Percentiles rank a stretch among this genome's conserved stretches.
Conservation (phyloP, 2,888 invertebrate species). For the Dynastes tityus region DNA sequence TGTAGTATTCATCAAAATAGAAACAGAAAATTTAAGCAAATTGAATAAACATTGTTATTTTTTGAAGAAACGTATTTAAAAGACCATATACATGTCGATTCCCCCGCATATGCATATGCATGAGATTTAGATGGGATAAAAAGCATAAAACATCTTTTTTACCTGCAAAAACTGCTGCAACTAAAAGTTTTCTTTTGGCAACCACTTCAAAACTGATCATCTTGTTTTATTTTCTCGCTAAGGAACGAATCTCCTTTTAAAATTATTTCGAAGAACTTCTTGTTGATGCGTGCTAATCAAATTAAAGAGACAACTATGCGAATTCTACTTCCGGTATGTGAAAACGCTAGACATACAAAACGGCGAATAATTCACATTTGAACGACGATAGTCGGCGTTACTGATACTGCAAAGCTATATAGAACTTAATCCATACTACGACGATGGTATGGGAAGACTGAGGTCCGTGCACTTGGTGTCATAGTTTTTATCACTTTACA, state of each 20-base stretch:
- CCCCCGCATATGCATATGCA: background rate
- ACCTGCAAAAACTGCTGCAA: conserved; percentile 52
- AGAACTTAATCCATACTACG: conserved; percentile 8
- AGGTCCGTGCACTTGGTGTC: background rate
- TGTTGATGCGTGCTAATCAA: background rate
- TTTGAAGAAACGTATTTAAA: too few relatives aligned
- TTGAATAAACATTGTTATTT: too few relatives aligned
- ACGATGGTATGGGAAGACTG: background rate
- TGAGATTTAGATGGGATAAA: background rate
- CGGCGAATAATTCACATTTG: conserved; percentile 13
- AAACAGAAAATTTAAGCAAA: too few relatives aligned
- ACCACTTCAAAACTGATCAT: conserved; percentile 49
- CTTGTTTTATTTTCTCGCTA: background rate
- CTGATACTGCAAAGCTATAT: background rate
- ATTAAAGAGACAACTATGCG: background rate
- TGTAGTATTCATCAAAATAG: too few relatives aligned
- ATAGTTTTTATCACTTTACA: background rate
- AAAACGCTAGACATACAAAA: background rate
- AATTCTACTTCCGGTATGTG: background rate
- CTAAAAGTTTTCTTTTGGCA: conserved; percentile 46
- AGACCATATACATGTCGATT: too few relatives aligned
- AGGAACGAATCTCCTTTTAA: background rate
- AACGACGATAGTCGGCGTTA: too few relatives aligned
- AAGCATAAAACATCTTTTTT: conserved; percentile 10
- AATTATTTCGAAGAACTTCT: conserved; percentile 9